Evolutionary conservation across 2,888 invertebrate genomes (phyloP).

Genomic region (Epistrophe eligans): DNA sequence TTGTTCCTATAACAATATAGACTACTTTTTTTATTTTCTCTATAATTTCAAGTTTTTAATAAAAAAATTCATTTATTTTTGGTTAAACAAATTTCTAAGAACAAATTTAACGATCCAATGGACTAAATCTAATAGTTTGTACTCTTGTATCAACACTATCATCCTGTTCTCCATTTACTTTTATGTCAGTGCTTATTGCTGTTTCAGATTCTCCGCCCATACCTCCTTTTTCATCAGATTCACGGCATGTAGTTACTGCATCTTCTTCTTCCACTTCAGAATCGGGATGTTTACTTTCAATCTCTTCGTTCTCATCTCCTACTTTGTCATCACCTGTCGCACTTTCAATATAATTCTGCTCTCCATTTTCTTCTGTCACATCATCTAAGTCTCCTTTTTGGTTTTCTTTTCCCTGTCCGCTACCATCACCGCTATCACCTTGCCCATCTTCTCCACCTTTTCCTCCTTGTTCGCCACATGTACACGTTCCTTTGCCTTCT

Average conservation of each 20-base stretch:
- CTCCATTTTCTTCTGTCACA: not conserved
- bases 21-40: too few relatives aligned
- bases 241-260: not conserved
- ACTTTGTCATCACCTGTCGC: not conserved
- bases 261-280: not conserved
- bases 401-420: not conserved
- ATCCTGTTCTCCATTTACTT: not conserved
- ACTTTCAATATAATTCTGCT: not conserved
- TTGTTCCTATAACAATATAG: too few relatives aligned
- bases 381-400: not conserved
- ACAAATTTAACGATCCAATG: not conserved
- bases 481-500: not conserved
- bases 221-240: not conserved
- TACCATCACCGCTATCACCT: not conserved
- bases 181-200: not conserved
- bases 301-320: not conserved
- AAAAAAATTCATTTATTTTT: too few relatives aligned
- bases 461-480: not conserved
- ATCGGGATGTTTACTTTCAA: not conserved
- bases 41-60: too few relatives aligned
- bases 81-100: too few relatives aligned
- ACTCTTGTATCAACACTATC: too few relatives aligned
- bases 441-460: not conserved
- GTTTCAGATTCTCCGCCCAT: not conserved
- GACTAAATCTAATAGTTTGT: not conserved